Conservation (phyloP, 2,888 invertebrate genomes). For the Lypha dubia region DNA sequence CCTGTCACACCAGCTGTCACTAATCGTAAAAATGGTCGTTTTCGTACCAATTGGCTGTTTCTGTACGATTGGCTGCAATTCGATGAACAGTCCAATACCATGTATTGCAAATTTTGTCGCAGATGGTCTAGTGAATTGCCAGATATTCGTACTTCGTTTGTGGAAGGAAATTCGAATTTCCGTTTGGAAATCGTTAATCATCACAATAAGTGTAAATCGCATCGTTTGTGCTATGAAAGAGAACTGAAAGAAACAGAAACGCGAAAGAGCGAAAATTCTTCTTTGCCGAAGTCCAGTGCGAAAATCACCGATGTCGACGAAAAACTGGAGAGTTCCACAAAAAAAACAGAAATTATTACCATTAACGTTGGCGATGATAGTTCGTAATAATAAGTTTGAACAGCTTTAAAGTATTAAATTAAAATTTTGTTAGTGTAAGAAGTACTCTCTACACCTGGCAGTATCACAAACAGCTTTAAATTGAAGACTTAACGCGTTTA, state of each 20-base stretch:
- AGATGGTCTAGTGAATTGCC: constrained; percentile 89
- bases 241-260: constrained; percentile 80
- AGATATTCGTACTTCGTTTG: constrained; percentile 90
- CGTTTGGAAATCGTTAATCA: constrained; percentile 91
- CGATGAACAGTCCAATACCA: constrained; percentile 87
- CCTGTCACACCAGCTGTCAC: constrained; percentile 24
- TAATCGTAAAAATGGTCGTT: constrained; percentile 86
- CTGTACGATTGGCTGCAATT: constrained; percentile 90
- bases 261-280: constrained; percentile 33
- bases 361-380: constrained; percentile 80
- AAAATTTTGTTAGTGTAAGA: neutral
- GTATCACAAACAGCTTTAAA: neutral
- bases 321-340: constrained; percentile 34
- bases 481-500: neutral
- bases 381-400: constrained; percentile 49
- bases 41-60: constrained; percentile 88
- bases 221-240: constrained; percentile 86
- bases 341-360: constrained; percentile 78
- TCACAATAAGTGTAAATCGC: constrained; percentile 91
- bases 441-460: neutral
- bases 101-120: constrained; percentile 90
- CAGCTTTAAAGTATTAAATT: neutral
- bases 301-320: neutral
- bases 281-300: neutral
- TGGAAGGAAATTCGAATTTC: constrained; percentile 91